These are phyloP conservation scores for Eilema caniola DNA, from an alignment of 2,888 invertebrate species.

Conservation along the genomic window DNA sequence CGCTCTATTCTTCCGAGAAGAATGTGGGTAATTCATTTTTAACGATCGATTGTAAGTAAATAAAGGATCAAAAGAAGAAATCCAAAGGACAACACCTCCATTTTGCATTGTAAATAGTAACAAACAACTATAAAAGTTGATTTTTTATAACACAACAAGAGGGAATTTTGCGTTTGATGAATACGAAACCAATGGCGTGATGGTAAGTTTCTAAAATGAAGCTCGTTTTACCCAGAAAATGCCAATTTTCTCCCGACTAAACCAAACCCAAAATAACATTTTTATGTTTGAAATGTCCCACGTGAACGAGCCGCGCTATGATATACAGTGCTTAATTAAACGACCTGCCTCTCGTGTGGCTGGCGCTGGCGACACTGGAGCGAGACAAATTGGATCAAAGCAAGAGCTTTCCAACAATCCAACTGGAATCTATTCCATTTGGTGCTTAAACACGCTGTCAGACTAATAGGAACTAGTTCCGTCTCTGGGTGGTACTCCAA, in stretches of 20 bases:
- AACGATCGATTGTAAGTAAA: not conserved
- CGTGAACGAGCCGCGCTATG: not conserved
- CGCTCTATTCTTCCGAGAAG: not conserved
- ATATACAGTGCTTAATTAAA: constrained; percentile 4
- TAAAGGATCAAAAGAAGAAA: not conserved
- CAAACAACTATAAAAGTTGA: not conserved
- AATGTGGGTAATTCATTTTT: not conserved
- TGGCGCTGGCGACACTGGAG: not conserved
- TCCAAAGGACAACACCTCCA: not conserved
- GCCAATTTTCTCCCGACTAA: not conserved
- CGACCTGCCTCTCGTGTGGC: not conserved
- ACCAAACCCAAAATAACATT: not conserved
- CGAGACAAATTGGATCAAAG: not conserved
- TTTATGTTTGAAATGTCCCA: not conserved
- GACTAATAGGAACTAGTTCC: not conserved
- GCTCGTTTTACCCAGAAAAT: not conserved
- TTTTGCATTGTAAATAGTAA: not conserved
- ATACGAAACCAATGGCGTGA: not conserved
- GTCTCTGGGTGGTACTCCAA: not conserved
- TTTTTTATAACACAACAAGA: not conserved
- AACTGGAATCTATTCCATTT: not conserved
- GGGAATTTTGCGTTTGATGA: not conserved
- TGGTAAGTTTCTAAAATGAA: not conserved
- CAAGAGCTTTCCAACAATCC: not conserved
- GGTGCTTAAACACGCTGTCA: not conserved